These are phyloP conservation scores for Cebus imitator DNA, from an alignment of 2,113 vertebrate species.

Conservation along the genomic window DNA sequence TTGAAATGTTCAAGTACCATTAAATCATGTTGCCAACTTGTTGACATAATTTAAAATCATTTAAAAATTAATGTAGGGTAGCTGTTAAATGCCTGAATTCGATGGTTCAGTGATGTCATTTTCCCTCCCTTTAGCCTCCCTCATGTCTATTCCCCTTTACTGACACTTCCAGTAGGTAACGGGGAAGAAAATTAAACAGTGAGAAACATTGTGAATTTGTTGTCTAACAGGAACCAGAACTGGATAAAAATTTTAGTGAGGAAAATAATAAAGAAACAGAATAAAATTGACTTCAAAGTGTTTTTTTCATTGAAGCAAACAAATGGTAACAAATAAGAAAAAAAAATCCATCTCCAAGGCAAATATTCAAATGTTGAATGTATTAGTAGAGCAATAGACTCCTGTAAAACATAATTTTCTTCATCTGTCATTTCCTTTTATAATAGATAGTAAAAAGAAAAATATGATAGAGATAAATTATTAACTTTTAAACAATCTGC, in stretches of 20 bases:
- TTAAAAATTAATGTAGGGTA: neutral
- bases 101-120: neutral
- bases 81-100: neutral
- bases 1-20: neutral
- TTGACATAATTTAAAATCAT: slow-evolving; percentile 8
- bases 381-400: too few species aligned
- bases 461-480: neutral
- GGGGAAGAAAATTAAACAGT: neutral
- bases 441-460: neutral
- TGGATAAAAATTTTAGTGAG: neutral
- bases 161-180: neutral
- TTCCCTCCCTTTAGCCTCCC: neutral
- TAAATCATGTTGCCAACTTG: neutral
- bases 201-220: neutral
- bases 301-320: neutral
- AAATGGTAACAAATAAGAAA: neutral
- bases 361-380: neutral
- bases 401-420: neutral
- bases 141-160: neutral
- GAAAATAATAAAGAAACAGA: neutral
- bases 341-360: neutral
- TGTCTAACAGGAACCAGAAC: neutral
- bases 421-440: neutral
- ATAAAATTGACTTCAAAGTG: neutral
- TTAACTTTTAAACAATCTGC: neutral